Evolutionary conservation across 2,797 vertebrate genomes (phyloP), one percentile per base, ranked within the genome.

Genomic region (Typhlichthys subterraneus): DNA sequence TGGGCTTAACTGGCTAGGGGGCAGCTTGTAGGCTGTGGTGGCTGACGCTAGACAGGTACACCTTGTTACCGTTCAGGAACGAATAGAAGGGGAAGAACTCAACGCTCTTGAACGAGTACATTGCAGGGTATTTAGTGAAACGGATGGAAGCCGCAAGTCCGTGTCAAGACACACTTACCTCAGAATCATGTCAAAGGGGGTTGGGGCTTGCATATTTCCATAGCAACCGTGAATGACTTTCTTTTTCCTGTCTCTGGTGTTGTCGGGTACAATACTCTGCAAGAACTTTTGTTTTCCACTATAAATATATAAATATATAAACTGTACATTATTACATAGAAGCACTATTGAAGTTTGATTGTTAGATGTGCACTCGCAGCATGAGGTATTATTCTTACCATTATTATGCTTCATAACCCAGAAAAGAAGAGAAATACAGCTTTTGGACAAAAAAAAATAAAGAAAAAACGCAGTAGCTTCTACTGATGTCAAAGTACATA

Each of bases 361-460:
- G 91, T 92, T 91, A 90, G 87, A 82, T 88, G 89, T 92, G 87
- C 88, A 89, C 86, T 91, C 83, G 82, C 90, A 91, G 91, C 91
- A 93, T 93, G 92, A 92, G 87, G 80, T 91, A 85, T 88, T 88
- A 87, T 86, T 80, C 82, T 87, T 45, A 63, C 51, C 15, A 58
- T 68, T 55, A 85, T 81, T 88, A 85, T 80, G 80, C 75, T 83
- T 82, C 84, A 87, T 81, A 89, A 83, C 73, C 70, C 74, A 71
- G 71, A 83, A 81, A 82, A 83, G 69, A 14, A 58, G 42, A 17
- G 72, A 54, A 73, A 13, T 61, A 61, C 53, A 72, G 68, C 57
- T 82, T 87, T 87, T 82, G 61, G 57, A 86, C 64, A 65, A 77
- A 77, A 59, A 45, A 66, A 45, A 65, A 52, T 10, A 9, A 17